A percentile compares a stretch with the other conserved stretches of the same genome.
Evolutionary conservation across 2,113 vertebrate species (phyloP).

Genomic region (Colaptes auratus): DNA sequence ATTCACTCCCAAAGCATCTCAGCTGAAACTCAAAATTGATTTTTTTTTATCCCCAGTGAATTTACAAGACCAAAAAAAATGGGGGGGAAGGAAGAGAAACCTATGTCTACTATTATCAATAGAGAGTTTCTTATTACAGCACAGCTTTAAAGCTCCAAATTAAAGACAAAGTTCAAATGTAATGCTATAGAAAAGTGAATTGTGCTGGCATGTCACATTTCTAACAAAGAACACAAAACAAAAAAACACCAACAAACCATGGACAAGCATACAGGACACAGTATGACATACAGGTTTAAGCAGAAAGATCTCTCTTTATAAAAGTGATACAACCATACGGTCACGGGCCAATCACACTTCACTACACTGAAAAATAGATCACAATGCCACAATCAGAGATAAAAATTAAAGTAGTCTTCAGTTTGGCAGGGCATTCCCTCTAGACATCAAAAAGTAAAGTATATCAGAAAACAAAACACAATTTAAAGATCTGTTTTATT

Average conservation of each 20-base stretch:
- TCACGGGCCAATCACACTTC: neutral
- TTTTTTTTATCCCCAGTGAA: neutral
- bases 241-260: too few species aligned
- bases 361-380: neutral
- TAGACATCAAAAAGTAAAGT: neutral
- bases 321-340: neutral
- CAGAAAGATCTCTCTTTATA: neutral
- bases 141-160: neutral
- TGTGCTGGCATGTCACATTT: neutral
- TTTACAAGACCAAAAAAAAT: neutral
- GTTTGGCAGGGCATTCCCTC: neutral
- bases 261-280: neutral
- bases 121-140: too few species aligned
- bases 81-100: accelerated
- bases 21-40: neutral
- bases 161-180: neutral
- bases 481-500: neutral
- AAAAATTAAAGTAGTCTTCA: neutral
- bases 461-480: neutral
- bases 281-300: neutral
- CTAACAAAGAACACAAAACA: too few species aligned
- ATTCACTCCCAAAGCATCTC: neutral
- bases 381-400: neutral
- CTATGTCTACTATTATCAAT: too few species aligned
- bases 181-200: neutral